A percentile compares a stretch with the other conserved stretches of the same genome.
These are phyloP conservation scores for Botrylloides violaceus DNA, from an alignment of 23 tunicate species.

Conservation along the genomic window DNA sequence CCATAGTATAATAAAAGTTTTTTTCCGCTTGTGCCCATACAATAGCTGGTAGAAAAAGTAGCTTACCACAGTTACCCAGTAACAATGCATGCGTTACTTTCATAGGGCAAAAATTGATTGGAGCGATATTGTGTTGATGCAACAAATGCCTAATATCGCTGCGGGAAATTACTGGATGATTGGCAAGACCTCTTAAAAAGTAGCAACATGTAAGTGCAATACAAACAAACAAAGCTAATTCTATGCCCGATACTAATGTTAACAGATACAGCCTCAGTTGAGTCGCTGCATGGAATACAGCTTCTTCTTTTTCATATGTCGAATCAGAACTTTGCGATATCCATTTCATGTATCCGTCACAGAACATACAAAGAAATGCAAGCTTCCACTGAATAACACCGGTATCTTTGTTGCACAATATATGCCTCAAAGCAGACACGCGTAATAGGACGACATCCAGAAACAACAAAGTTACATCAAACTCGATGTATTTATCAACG, in stretches of 20 bases:
- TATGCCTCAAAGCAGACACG: conserved; percentile 72
- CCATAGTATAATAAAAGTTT: conserved; percentile 31
- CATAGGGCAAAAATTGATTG: neutral
- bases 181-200: neutral
- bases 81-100: conserved; percentile 30
- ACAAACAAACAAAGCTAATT: conserved; percentile 29
- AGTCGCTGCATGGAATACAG: conserved; percentile 70
- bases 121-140: neutral
- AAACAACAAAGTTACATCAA: conserved; percentile 53
- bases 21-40: conserved; percentile 52
- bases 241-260: conserved; percentile 44
- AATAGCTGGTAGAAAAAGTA: conserved; percentile 64
- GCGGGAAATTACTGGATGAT: neutral
- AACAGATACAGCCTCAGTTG: conserved; percentile 65
- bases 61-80: conserved; percentile 52
- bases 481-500: conserved; percentile 80
- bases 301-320: conserved; percentile 17
- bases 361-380: conserved; percentile 60
- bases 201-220: conserved; percentile 10
- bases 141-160: neutral
- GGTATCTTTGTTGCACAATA: conserved; percentile 46
- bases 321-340: conserved; percentile 14
- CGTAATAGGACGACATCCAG: conserved; percentile 60
- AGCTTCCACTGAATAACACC: conserved; percentile 61
- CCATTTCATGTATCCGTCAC: conserved; percentile 94